These are phyloP conservation scores for Tubiluchus corallicola DNA, from an alignment of 2,888 invertebrate species.

Conservation along the genomic window DNA sequence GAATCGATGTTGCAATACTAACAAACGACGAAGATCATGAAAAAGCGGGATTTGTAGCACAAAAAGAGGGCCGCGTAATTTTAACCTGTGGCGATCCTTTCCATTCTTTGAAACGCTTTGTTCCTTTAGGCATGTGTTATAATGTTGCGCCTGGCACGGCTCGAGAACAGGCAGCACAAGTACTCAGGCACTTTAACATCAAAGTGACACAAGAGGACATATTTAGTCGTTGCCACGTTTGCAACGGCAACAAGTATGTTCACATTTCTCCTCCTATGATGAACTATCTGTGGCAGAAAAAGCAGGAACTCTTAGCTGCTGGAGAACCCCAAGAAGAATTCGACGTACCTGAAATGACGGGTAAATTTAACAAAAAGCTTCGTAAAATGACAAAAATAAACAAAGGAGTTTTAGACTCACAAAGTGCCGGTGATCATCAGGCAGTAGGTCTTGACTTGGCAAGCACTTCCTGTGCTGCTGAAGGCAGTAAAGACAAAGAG, in stretches of 20 bases:
- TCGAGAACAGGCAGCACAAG: constrained; percentile 44
- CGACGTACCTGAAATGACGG: neutral
- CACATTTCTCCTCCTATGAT: constrained; percentile 15
- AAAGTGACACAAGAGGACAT: constrained; percentile 42
- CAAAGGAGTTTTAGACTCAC: neutral
- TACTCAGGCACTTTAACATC: constrained; percentile 46
- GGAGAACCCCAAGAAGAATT: neutral
- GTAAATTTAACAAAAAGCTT: neutral
- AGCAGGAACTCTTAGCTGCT: neutral
- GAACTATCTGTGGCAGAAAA: constrained; percentile 12
- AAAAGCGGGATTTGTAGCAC: constrained; percentile 34
- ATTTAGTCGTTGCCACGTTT: constrained; percentile 43
- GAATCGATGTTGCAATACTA: constrained; percentile 39
- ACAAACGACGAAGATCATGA: constrained; percentile 35
- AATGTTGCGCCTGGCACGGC: constrained; percentile 37
- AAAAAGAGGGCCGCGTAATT: constrained; percentile 36
- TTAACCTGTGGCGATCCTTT: constrained; percentile 36
- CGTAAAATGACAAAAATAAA: neutral
- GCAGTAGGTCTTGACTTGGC: neutral
- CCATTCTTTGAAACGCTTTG: constrained; percentile 30
- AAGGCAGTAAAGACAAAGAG: too few relatives aligned
- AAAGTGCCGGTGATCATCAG: neutral
- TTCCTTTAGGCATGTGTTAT: constrained; percentile 40
- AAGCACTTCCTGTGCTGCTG: neutral
- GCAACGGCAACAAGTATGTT: constrained; percentile 19